phyloP scores from a whole-genome alignment of 2,113 vertebrate species.

The Poicephalus meyeri region DNA sequence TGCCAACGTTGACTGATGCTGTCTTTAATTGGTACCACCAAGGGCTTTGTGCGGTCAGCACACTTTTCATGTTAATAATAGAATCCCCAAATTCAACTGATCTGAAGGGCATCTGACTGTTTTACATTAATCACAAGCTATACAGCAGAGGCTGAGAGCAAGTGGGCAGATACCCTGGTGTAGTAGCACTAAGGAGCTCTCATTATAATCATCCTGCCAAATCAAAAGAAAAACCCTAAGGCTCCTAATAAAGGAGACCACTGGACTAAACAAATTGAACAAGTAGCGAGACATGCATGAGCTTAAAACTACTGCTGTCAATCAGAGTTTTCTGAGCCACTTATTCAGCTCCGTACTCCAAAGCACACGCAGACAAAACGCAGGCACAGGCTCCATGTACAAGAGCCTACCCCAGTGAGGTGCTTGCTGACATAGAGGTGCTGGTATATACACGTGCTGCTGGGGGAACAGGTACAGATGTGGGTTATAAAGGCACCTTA shows the following conservation, averaged over 20 bases:
- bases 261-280: conserved; percentile 71
- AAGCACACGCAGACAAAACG: fast-evolving
- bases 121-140: conserved; percentile 67
- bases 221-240: conserved; percentile 72
- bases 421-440: background rate
- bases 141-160: conserved; percentile 61
- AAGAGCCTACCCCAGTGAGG: background rate
- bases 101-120: conserved; percentile 66
- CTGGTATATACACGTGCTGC: background rate
- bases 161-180: conserved; percentile 66
- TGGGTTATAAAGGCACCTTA: background rate
- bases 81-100: conserved; percentile 53
- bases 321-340: conserved; percentile 11
- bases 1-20: conserved; percentile 5
- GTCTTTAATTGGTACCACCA: conserved; percentile 63
- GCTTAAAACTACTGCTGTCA: conserved; percentile 35
- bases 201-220: conserved; percentile 69
- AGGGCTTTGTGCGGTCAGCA: conserved; percentile 49
- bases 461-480: background rate
- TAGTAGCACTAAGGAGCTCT: conserved; percentile 60
- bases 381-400: background rate
- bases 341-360: background rate
- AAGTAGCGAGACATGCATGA: conserved; percentile 44
- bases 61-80: conserved; percentile 34
- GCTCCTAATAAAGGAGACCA: conserved; percentile 65